These are phyloP conservation scores for Drosophila pseudoananassae DNA, from an alignment of 1,140 invertebrate genomes.

Conservation along the genomic window DNA sequence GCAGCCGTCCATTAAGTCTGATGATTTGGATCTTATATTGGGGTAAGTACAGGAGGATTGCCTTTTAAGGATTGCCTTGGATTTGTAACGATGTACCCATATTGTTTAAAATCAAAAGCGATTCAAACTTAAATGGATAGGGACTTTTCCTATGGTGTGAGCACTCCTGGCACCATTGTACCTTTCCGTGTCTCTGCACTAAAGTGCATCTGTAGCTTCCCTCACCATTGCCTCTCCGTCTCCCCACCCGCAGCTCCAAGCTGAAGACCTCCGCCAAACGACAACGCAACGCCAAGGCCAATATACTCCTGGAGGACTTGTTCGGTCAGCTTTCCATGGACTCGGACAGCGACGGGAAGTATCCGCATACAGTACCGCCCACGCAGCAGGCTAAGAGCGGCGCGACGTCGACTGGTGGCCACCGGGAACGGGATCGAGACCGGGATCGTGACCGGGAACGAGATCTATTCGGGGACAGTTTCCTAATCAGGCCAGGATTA, in stretches of 20 bases:
- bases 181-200: constrained; percentile 15
- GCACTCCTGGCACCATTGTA: constrained; percentile 27
- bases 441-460: constrained; percentile 50
- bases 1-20: constrained; percentile 79
- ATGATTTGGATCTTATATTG: constrained; percentile 86
- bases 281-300: constrained; percentile 73
- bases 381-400: constrained; percentile 69
- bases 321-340: constrained; percentile 82
- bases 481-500: constrained; percentile 34
- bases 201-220: constrained; percentile 7
- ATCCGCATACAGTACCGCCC: constrained; percentile 78
- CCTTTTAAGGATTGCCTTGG: not conserved
- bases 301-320: constrained; percentile 78
- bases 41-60: constrained; percentile 84
- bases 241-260: constrained; percentile 65
- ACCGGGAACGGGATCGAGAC: constrained; percentile 55
- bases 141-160: not conserved
- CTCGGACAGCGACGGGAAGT: constrained; percentile 77
- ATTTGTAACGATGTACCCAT: not conserved
- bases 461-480: constrained; percentile 67
- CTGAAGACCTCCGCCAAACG: constrained; percentile 79
- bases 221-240: constrained; percentile 20
- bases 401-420: constrained; percentile 46
- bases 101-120: not conserved
- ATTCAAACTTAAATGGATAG: constrained; percentile 1